phyloP scores from a whole-genome alignment of 2,888 invertebrate species.

The Tetramorium bicarinatum region DNA sequence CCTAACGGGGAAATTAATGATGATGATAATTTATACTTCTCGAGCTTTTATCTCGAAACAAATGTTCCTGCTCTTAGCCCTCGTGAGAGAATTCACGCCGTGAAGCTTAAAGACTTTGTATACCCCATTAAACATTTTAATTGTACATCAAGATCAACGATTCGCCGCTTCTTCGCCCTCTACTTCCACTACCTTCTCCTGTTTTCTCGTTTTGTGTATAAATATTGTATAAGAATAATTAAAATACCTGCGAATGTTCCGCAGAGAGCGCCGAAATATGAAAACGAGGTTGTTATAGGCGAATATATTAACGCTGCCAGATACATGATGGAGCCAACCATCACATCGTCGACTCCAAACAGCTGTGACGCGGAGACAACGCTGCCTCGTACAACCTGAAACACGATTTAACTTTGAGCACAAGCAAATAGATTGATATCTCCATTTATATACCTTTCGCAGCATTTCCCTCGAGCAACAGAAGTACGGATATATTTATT shows the following conservation, averaged over 20 bases:
- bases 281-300: slow-evolving; percentile 84
- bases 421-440: slow-evolving; percentile 6
- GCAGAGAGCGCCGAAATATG: slow-evolving; percentile 83
- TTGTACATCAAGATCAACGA: slow-evolving; percentile 27
- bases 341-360: slow-evolving; percentile 83
- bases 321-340: slow-evolving; percentile 83
- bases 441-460: slow-evolving; percentile 9
- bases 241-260: slow-evolving; percentile 84
- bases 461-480: neutral
- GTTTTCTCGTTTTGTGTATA: neutral
- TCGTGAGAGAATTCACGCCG: neutral
- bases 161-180: neutral
- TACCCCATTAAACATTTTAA: neutral
- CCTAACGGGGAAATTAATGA: slow-evolving; percentile 66
- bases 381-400: slow-evolving; percentile 85
- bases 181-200: neutral
- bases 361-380: slow-evolving; percentile 85
- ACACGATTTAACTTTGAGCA: slow-evolving; percentile 40
- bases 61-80: neutral
- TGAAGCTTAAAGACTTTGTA: slow-evolving; percentile 1
- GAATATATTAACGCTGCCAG: slow-evolving; percentile 85
- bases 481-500: neutral
- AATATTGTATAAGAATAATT: neutral
- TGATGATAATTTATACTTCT: neutral
- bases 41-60: neutral